Evolutionary conservation across 2,888 invertebrate genomes (phyloP).

Genomic region (Lasioglossum leucozonium): DNA sequence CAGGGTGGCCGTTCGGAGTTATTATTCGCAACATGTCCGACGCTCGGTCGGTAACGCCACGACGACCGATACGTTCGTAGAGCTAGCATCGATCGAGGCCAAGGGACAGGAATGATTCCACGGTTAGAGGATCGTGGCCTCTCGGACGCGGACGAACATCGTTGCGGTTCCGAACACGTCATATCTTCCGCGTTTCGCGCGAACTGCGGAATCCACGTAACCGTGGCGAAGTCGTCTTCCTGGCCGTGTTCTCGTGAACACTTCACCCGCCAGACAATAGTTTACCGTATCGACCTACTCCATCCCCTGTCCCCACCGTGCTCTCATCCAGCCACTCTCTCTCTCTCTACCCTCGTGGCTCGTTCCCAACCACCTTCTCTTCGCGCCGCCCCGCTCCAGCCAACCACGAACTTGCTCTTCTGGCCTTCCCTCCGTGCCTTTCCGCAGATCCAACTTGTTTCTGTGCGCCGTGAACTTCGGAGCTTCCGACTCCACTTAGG

Average conservation of each 20-base stretch:
- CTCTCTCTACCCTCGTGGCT: slow-evolving; percentile 32
- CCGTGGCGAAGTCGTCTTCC: slow-evolving; percentile 71
- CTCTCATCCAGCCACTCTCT: background rate
- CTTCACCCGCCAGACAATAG: slow-evolving; percentile 80
- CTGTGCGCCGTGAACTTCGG: slow-evolving; percentile 72
- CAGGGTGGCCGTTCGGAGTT: background rate
- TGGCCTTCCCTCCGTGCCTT: slow-evolving; percentile 74
- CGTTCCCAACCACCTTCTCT: slow-evolving; percentile 62
- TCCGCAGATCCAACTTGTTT: slow-evolving; percentile 73
- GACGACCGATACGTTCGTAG: background rate
- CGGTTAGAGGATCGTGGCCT: slow-evolving; percentile 45
- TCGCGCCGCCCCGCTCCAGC: slow-evolving; percentile 63
- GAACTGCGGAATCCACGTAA: slow-evolving; percentile 70
- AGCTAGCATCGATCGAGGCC: slow-evolving; percentile 60
- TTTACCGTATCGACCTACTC: slow-evolving; percentile 81
- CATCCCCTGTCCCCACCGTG: slow-evolving; percentile 14
- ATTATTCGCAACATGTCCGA: background rate
- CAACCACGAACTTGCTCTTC: slow-evolving; percentile 74
- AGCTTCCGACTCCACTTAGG: slow-evolving; percentile 70
- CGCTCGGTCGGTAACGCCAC: slow-evolving; percentile 52
- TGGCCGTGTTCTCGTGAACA: slow-evolving; percentile 76
- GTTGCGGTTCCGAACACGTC: slow-evolving; percentile 50
- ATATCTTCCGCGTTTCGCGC: slow-evolving; percentile 65
- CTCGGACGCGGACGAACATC: slow-evolving; percentile 48
- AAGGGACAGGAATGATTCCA: slow-evolving; percentile 39